phyloP scores from a whole-genome alignment of 2,888 invertebrate species.

The Pharmacophagus antenor region DNA sequence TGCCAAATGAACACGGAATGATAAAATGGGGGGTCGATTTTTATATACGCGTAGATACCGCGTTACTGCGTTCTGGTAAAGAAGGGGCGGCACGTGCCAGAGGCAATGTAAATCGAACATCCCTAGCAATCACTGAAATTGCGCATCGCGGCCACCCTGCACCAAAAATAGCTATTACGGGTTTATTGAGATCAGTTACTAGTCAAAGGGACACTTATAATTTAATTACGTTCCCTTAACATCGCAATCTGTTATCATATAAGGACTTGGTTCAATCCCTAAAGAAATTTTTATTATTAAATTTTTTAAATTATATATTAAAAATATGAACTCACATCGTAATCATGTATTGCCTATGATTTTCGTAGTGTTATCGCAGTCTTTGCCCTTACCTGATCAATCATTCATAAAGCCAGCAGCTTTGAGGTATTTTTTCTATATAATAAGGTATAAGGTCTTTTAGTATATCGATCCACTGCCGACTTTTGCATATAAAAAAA shows the following conservation, averaged over 20 bases:
- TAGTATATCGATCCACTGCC: no score
- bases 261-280: conserved; percentile 26
- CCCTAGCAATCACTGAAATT: conserved; percentile 53
- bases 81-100: conserved; percentile 30
- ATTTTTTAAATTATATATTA: neutral
- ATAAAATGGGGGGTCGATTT: conserved; percentile 33
- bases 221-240: conserved; percentile 66
- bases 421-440: neutral
- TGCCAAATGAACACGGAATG: conserved; percentile 70
- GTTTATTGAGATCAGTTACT: conserved; percentile 73
- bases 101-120: conserved; percentile 32
- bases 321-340: neutral
- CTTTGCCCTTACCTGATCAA: neutral
- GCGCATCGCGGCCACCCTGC: conserved; percentile 60
- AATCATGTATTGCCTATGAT: no score
- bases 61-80: conserved; percentile 17
- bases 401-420: neutral
- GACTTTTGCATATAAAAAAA: no score
- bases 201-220: conserved; percentile 74
- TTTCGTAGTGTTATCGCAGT: neutral
- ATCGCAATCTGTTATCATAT: conserved; percentile 59
- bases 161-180: conserved; percentile 73
- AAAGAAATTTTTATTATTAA: neutral
- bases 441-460: no score
- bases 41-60: conserved; percentile 17